Evolutionary conservation across 2,888 invertebrate genomes (phyloP).

Genomic region (Zygothrica quintamaculata): DNA sequence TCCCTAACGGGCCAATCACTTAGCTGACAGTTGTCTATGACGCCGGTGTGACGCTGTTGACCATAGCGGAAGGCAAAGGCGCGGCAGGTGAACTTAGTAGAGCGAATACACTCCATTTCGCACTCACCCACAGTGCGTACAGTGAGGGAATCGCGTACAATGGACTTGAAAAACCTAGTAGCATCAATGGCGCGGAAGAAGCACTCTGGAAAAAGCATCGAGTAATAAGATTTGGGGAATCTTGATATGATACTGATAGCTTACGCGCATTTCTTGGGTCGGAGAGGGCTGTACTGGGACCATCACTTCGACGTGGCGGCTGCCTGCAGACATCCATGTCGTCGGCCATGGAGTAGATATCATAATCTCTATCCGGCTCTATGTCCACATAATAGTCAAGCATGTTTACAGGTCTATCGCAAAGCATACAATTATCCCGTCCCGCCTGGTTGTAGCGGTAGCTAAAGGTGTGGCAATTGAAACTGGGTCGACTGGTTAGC

Average conservation of each 20-base stretch:
- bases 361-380: slow-evolving; percentile 90
- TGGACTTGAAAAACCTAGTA: slow-evolving; percentile 87
- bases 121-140: slow-evolving; percentile 91
- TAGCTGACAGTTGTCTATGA: slow-evolving; percentile 90
- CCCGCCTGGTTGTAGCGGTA: slow-evolving; percentile 86
- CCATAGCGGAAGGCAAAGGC: slow-evolving; percentile 92
- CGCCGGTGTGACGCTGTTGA: slow-evolving; percentile 87
- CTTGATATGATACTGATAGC: slow-evolving; percentile 24
- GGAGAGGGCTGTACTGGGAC: slow-evolving; percentile 81
- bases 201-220: slow-evolving; percentile 87
- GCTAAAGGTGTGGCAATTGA: slow-evolving; percentile 91
- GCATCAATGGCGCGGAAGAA: slow-evolving; percentile 93
- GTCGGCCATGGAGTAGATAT: slow-evolving; percentile 91
- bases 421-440: slow-evolving; percentile 91
- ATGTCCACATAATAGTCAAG: slow-evolving; percentile 90
- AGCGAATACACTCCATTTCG: slow-evolving; percentile 91
- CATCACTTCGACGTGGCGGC: slow-evolving; percentile 74
- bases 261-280: slow-evolving; percentile 85
- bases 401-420: slow-evolving; percentile 89
- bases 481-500: slow-evolving; percentile 86
- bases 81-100: slow-evolving; percentile 90
- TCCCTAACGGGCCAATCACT: slow-evolving; percentile 90
- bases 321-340: slow-evolving; percentile 85
- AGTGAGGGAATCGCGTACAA: slow-evolving; percentile 88
- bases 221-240: not conserved